Percentiles rank a stretch among this genome's conserved stretches.
phyloP scores from a whole-genome alignment of 2,888 invertebrate genomes.

The Tuta absoluta region DNA sequence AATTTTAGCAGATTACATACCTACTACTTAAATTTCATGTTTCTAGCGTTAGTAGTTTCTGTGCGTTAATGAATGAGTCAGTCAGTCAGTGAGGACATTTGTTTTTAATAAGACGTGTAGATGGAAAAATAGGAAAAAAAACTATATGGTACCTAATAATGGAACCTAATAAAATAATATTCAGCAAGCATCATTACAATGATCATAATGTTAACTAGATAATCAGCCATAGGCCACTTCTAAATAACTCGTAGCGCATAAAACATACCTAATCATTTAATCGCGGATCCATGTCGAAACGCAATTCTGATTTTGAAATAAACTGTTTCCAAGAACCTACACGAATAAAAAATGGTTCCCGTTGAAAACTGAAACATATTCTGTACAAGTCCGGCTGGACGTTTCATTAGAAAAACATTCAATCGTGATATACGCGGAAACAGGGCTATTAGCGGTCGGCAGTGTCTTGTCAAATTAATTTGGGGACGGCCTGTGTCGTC shows the following conservation, averaged over 20 bases:
- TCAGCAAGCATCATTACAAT: too few species aligned
- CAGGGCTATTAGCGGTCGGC: slow-evolving; percentile 34
- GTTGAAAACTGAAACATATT: slow-evolving; percentile 36
- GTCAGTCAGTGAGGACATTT: too few species aligned
- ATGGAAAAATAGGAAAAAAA: too few species aligned
- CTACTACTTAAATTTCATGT: too few species aligned
- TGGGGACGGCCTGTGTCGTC: slow-evolving; percentile 4
- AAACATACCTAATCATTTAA: slow-evolving; percentile 32
- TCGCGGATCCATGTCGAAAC: slow-evolving; percentile 31
- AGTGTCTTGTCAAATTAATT: slow-evolving; percentile 29
- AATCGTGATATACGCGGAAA: slow-evolving; percentile 38
- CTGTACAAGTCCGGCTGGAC: slow-evolving; percentile 36
- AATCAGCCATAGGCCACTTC: not conserved
- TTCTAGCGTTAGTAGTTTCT: too few species aligned
- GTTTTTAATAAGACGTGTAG: too few species aligned
- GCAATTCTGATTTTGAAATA: slow-evolving; percentile 33
- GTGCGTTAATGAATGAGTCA: too few species aligned
- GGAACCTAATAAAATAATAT: too few species aligned
- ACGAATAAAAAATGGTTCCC: slow-evolving; percentile 32
- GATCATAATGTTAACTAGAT: not conserved
- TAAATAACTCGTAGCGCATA: not conserved
- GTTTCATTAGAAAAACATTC: slow-evolving; percentile 40
- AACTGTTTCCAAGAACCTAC: slow-evolving; percentile 22
- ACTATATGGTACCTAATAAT: too few species aligned
- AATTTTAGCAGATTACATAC: too few species aligned